Conservation (phyloP, 2,113 vertebrate genomes). For the Leptobrachium leishanense region DNA sequence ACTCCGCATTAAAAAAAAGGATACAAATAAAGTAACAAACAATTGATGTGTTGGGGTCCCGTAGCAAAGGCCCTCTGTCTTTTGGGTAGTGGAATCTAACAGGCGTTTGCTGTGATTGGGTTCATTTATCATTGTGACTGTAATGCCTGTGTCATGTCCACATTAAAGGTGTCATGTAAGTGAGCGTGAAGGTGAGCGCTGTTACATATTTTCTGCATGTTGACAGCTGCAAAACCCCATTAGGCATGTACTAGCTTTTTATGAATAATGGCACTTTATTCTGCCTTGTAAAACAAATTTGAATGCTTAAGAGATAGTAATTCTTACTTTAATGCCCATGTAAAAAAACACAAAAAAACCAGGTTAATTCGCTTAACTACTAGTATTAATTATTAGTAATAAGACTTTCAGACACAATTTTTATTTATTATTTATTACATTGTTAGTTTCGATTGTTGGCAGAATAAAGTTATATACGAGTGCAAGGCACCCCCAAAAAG, state of each 20-base stretch:
- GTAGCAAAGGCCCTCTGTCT: neutral
- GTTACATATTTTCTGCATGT: too few relatives aligned
- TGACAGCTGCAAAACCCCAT: neutral
- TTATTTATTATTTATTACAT: too few relatives aligned
- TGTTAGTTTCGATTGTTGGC: too few relatives aligned
- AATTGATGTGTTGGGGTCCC: neutral
- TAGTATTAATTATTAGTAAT: too few relatives aligned
- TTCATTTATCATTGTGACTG: neutral
- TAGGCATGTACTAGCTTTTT: neutral
- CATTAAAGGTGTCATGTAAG: neutral
- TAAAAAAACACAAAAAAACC: too few relatives aligned
- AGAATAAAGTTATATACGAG: too few relatives aligned
- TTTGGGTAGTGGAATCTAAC: neutral
- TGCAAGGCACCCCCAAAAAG: too few relatives aligned
- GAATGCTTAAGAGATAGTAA: too few relatives aligned
- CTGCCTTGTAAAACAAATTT: too few relatives aligned
- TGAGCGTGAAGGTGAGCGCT: neutral
- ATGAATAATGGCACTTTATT: neutral
- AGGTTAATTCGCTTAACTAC: too few relatives aligned
- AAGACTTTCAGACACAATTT: too few relatives aligned
- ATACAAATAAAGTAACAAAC: neutral
- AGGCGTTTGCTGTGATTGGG: neutral
- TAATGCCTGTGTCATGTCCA: neutral
- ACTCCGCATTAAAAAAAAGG: neutral
- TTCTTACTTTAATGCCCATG: too few relatives aligned